Conservation (phyloP, 2,113 vertebrate species). For the Neotragus moschatus region DNA sequence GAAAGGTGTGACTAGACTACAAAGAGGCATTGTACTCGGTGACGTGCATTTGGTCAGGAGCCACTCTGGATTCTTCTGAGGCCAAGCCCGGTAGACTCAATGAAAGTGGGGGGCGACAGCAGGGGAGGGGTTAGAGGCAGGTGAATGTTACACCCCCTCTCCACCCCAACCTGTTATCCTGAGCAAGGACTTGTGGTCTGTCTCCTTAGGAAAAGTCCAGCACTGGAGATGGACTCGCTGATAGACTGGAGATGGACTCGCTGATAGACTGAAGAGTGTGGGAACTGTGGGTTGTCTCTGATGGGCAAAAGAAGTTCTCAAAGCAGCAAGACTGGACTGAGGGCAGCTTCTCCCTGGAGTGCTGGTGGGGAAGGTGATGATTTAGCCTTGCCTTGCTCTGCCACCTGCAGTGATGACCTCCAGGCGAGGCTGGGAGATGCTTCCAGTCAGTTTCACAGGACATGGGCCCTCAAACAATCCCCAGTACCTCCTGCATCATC, state of each 20-base stretch:
- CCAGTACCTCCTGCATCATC: background rate
- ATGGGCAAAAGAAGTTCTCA: background rate
- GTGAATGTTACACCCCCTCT: background rate
- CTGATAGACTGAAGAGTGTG: background rate
- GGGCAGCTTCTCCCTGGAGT: background rate
- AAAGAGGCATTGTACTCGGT: constrained; percentile 35
- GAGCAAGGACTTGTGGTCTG: background rate
- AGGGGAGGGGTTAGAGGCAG: background rate
- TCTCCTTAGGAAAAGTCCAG: background rate
- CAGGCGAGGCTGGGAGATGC: background rate
- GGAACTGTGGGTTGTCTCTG: background rate
- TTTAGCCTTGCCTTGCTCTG: background rate
- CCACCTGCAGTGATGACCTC: background rate
- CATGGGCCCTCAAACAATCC: background rate
- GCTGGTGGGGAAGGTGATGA: background rate
- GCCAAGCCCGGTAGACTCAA: background rate
- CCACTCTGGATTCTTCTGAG: background rate
- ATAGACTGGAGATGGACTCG: background rate
- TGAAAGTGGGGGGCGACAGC: background rate
- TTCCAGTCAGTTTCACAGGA: background rate
- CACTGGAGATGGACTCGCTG: background rate
- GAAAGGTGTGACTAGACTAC: constrained; percentile 66
- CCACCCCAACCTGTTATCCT: background rate
- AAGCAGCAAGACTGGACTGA: background rate
- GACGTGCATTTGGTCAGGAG: background rate